Percentiles rank a stretch among this genome's conserved stretches.
Evolutionary conservation across 2,888 invertebrate genomes (phyloP).

Genomic region (Drosophila subsilvestris): DNA sequence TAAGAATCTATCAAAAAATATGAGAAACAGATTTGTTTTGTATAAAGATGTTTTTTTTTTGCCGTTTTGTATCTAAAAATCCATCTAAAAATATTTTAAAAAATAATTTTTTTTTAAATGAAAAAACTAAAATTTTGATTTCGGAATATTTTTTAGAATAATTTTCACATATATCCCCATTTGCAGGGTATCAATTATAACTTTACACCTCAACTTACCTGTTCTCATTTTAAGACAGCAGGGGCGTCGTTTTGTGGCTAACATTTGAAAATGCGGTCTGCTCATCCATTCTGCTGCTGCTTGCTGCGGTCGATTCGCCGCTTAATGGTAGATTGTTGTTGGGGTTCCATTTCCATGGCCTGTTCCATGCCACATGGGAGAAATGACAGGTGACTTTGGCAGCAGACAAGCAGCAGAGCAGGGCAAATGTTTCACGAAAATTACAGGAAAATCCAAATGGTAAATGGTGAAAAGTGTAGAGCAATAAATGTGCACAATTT

Average conservation of each 20-base stretch:
- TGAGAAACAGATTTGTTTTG: no score
- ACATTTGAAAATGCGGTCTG: slow-evolving; percentile 29
- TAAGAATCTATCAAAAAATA: no score
- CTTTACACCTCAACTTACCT: neutral
- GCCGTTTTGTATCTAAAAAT: neutral
- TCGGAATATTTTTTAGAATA: no score
- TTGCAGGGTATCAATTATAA: neutral
- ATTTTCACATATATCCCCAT: no score
- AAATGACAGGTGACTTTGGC: slow-evolving; percentile 45
- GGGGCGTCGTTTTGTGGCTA: slow-evolving; percentile 31
- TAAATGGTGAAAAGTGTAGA: neutral
- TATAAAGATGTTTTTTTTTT: no score
- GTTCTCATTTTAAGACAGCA: slow-evolving; percentile 1
- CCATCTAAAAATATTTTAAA: neutral
- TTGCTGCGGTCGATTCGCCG: neutral
- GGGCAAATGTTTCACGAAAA: neutral
- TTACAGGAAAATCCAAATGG: neutral
- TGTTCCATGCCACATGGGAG: slow-evolving; percentile 4
- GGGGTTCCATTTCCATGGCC: slow-evolving; percentile 14
- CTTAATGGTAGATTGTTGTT: slow-evolving; percentile 37
- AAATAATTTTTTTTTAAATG: neutral
- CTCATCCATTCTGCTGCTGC: slow-evolving; percentile 28
- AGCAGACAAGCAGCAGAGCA: slow-evolving; percentile 5
- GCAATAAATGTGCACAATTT: neutral
- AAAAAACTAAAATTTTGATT: no score